Percentiles rank a stretch among this genome's conserved stretches.
Conservation (phyloP, 2,888 invertebrate species). For the Pterostichus madidus region DNA sequence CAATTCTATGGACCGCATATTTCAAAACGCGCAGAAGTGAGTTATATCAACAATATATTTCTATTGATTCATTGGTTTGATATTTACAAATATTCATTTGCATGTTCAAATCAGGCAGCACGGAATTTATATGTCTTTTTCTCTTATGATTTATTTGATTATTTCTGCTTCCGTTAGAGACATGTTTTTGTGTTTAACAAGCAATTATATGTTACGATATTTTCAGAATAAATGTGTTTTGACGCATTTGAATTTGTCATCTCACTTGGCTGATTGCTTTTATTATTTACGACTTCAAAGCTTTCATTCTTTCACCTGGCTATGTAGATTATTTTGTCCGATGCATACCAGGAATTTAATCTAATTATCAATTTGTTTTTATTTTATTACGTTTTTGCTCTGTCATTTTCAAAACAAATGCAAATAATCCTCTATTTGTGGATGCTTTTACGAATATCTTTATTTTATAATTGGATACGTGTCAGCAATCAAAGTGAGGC, state of each 20-base stretch:
- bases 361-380: too few relatives aligned
- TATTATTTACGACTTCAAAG: slow-evolving; percentile 23
- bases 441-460: neutral
- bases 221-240: slow-evolving; percentile 32
- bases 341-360: too few relatives aligned
- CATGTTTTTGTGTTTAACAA: neutral
- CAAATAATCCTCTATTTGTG: neutral
- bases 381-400: too few relatives aligned
- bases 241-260: slow-evolving; percentile 8
- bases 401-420: too few relatives aligned
- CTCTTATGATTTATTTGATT: slow-evolving; percentile 27
- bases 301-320: neutral
- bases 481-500: too few relatives aligned
- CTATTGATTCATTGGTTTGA: neutral
- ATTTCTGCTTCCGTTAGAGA: slow-evolving; percentile 7
- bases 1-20: slow-evolving; percentile 83
- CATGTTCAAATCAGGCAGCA: neutral
- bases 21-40: slow-evolving; percentile 86
- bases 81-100: slow-evolving; percentile 2
- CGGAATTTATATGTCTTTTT: slow-evolving; percentile 7
- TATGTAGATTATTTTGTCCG: neutral
- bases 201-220: slow-evolving; percentile 41
- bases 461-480: too few relatives aligned
- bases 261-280: neutral
- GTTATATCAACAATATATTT: slow-evolving; percentile 72